Evolutionary conservation across 1,140 invertebrate species (phyloP), one percentile per base, ranked within the genome.

Genomic region (Heliconius melpomene): DNA sequence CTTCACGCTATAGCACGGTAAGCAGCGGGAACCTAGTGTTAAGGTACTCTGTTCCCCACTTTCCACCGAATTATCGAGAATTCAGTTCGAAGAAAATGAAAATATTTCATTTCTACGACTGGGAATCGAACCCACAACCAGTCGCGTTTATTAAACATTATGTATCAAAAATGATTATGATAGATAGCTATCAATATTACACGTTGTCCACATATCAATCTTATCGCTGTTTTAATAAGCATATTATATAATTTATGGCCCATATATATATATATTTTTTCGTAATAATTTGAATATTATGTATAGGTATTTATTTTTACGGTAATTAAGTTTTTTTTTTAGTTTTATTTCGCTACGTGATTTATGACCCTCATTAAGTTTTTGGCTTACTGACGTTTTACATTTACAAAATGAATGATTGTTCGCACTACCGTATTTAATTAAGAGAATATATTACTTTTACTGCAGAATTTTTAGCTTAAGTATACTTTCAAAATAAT

Each of bases 401-500:
- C 60, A 66, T 66, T 66, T 66, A 66, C 60, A 66, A 29, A 66
- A 66, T 66, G 60, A 66, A 66, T 66, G 60, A 66, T 66, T 66
- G 60, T 29, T 66, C n/a, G 26, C 60, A 66, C 60, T 66, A 66
- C 23, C 6, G 23, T 29, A 66, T 66, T 66, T 66, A 66, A 66
- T 66, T 66, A 66, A 66, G 60, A 7, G 60, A 26, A 13, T 66
- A 29, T 66, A 29, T 66, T 52, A 52, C 50, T 7, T 52, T 20
- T 18, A 20, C 50, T 18, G 50, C 1, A 7, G 16, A 52, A 20
- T 52, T 52, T 18, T 52, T 52, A 52, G 5, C 50, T 52, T 52
- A 52, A 50, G 46, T 50, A 50, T 0, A 50, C 13, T 50, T 50
- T 16, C 13, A 13, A 50, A 50, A 50, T 50, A 50, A 13, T 46